These are phyloP conservation scores for Sebastes itinus DNA, from an alignment of 2,797 vertebrate species.

Conservation along the genomic window DNA sequence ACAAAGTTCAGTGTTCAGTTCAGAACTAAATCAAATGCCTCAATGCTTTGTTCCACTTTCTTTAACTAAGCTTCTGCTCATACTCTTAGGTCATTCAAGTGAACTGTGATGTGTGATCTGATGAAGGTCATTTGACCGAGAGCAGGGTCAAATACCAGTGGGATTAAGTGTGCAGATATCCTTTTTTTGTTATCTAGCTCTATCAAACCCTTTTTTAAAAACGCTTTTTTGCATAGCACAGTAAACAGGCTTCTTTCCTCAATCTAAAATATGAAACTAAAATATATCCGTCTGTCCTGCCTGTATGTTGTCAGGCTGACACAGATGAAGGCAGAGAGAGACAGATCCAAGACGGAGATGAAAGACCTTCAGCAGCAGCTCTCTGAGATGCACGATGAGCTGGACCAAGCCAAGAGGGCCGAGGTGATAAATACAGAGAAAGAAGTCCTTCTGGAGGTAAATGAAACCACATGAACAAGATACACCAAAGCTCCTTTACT, in stretches of 20 bases:
- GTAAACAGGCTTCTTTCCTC: neutral
- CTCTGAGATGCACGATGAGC: conserved; percentile 96
- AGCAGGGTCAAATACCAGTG: conserved; percentile 27
- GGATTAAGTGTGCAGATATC: conserved; percentile 17
- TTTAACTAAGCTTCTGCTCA: conserved; percentile 6
- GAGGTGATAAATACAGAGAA: conserved; percentile 84
- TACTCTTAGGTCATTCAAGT: conserved; percentile 23
- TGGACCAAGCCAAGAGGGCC: conserved; percentile 87
- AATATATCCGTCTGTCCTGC: neutral
- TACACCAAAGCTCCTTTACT: neutral
- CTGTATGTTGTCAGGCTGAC: conserved; percentile 80
- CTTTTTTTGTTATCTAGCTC: conserved; percentile 2
- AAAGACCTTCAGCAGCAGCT: conserved; percentile 95
- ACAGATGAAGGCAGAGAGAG: conserved; percentile 90
- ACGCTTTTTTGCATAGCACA: neutral
- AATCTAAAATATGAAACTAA: neutral
- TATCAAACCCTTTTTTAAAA: neutral
- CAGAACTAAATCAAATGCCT: neutral
- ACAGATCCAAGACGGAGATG: conserved; percentile 89
- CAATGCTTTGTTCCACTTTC: neutral
- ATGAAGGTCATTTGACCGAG: conserved; percentile 17
- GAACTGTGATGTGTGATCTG: conserved; percentile 37
- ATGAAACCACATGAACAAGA: conserved; percentile 7
- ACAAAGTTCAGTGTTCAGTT: neutral
- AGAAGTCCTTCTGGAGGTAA: conserved; percentile 89